Percentiles rank a stretch among this genome's conserved stretches.
These are phyloP conservation scores for Furnarius figulus DNA, from an alignment of 2,113 vertebrate genomes.

Conservation along the genomic window DNA sequence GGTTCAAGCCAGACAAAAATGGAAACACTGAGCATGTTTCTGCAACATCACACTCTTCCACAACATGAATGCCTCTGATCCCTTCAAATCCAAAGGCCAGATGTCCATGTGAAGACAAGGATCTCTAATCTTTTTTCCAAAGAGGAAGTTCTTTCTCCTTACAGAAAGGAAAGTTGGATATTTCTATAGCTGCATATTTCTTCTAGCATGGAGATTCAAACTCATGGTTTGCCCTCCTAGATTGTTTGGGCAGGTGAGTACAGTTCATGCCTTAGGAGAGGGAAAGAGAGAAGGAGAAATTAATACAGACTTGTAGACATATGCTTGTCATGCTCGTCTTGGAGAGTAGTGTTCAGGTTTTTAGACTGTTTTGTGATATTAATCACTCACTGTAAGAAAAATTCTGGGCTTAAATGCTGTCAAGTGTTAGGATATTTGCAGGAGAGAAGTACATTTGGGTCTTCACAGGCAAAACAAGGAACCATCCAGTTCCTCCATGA, in stretches of 20 bases:
- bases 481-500: not conserved
- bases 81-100: not conserved
- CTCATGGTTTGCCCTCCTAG: not conserved
- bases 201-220: not conserved
- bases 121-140: not conserved
- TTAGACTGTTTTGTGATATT: not conserved
- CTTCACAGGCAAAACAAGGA: not conserved
- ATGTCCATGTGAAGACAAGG: not conserved
- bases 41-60: not conserved
- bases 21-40: not conserved
- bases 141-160: not conserved
- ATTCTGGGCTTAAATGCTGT: not conserved
- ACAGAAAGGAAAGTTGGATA: not conserved
- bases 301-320: not conserved
- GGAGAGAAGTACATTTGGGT: not conserved
- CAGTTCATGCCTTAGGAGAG: not conserved
- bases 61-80: accelerated
- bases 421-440: not conserved
- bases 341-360: not conserved
- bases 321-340: not conserved
- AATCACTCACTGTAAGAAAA: not conserved
- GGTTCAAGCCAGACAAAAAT: not conserved
- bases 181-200: not conserved
- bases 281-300: not conserved
- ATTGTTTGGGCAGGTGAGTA: not conserved